Evolutionary conservation across 2,113 vertebrate species (phyloP).

Genomic region (Oreochromis aureus): DNA sequence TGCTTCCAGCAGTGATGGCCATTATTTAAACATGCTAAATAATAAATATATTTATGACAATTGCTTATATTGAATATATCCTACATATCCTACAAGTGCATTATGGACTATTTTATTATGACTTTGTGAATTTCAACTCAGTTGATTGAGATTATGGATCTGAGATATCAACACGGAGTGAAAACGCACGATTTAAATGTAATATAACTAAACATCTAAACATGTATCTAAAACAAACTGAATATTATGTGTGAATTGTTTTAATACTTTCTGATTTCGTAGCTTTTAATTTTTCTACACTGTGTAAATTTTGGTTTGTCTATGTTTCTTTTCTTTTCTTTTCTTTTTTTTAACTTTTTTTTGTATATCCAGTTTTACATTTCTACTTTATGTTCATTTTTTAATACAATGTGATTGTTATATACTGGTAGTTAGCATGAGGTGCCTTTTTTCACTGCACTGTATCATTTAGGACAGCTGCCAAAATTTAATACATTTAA

Average conservation of each 20-base stretch:
- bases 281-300: neutral
- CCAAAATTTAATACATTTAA: accelerated
- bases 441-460: accelerated
- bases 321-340: accelerated
- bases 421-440: neutral
- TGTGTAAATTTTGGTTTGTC: neutral
- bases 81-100: neutral
- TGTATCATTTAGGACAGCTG: neutral
- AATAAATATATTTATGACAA: neutral
- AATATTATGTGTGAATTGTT: neutral
- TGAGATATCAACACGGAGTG: neutral
- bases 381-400: neutral
- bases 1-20: neutral
- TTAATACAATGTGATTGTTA: accelerated
- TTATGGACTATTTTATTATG: neutral
- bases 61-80: neutral
- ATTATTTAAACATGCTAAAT: neutral
- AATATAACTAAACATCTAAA: neutral
- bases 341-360: no score
- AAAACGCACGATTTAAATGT: neutral
- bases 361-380: neutral
- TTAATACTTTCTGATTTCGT: neutral
- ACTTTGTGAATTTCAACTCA: neutral
- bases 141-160: neutral
- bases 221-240: accelerated